These are phyloP conservation scores for Saturnia pavonia DNA, from an alignment of 2,888 invertebrate genomes.

Conservation along the genomic window DNA sequence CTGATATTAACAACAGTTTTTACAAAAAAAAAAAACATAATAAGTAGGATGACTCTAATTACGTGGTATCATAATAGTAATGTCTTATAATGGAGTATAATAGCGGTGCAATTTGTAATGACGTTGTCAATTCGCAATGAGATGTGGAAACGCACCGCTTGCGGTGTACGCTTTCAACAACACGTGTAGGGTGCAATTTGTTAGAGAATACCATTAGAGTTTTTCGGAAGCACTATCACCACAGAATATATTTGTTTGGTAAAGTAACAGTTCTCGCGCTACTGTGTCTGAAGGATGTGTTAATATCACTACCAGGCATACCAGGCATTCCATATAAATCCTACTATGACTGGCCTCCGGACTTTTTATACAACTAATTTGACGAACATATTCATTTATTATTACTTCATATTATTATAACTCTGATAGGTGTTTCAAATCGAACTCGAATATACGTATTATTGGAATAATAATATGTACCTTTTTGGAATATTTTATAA, in stretches of 20 bases:
- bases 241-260: too few species aligned
- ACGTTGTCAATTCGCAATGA: conserved; percentile 68
- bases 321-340: too few species aligned
- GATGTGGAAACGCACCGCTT: conserved; percentile 76
- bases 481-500: background rate
- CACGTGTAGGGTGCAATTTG: conserved; percentile 35
- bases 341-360: too few species aligned
- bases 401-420: background rate
- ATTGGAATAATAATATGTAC: too few species aligned
- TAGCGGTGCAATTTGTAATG: conserved; percentile 72
- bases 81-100: conserved; percentile 75
- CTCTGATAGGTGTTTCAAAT: background rate
- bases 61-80: conserved; percentile 71
- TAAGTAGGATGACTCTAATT: conserved; percentile 67
- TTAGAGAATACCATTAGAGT: conserved; percentile 19
- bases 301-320: too few species aligned
- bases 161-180: conserved; percentile 61
- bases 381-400: too few species aligned
- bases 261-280: too few species aligned
- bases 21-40: conserved; percentile 39
- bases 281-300: too few species aligned
- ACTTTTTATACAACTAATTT: too few species aligned
- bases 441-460: too few species aligned
- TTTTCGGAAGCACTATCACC: too few species aligned
- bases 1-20: conserved; percentile 38